A percentile compares a stretch with the other conserved stretches of the same genome.
Evolutionary conservation across 2,888 invertebrate genomes (phyloP).

Genomic region (Portevinia maculata): DNA sequence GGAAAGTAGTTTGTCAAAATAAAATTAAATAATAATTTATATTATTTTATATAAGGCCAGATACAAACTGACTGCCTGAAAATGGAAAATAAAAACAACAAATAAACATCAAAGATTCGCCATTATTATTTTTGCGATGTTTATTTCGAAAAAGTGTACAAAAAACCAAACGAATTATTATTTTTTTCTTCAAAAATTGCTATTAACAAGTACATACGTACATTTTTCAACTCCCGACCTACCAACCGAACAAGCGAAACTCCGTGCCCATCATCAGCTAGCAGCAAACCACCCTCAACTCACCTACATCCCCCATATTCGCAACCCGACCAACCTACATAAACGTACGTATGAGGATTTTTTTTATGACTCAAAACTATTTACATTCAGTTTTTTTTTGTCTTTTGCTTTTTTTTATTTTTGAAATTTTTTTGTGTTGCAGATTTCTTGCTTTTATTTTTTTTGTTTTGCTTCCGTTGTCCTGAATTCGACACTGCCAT

Average conservation of each 20-base stretch:
- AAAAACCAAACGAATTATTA: conserved; percentile 37
- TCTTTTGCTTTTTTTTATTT: too few species aligned
- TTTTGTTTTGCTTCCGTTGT: conserved; percentile 74
- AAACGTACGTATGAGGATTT: conserved; percentile 64
- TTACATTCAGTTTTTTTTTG: conserved; percentile 68
- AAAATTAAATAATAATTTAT: conserved; percentile 35
- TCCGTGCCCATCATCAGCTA: conserved; percentile 19
- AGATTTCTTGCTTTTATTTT: conserved; percentile 42
- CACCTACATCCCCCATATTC: conserved; percentile 16
- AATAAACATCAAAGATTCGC: conserved; percentile 71
- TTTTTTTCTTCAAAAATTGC: conserved; percentile 47
- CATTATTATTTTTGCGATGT: conserved; percentile 65
- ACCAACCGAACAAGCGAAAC: conserved; percentile 23
- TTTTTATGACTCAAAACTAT: conserved; percentile 74
- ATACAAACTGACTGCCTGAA: not conserved
- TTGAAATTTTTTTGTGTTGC: conserved; percentile 21
- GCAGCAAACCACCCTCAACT: not conserved
- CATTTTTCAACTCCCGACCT: conserved; percentile 18
- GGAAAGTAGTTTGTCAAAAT: conserved; percentile 52
- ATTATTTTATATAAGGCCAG: not conserved
- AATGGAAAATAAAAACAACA: not conserved
- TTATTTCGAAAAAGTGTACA: conserved; percentile 50
- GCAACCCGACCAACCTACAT: conserved; percentile 26
- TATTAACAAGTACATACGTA: conserved; percentile 70
- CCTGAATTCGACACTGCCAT: conserved; percentile 74